Evolutionary conservation across 2,797 vertebrate species (phyloP), one percentile per base, ranked within the genome.

Genomic region (Spheniscus humboldti): DNA sequence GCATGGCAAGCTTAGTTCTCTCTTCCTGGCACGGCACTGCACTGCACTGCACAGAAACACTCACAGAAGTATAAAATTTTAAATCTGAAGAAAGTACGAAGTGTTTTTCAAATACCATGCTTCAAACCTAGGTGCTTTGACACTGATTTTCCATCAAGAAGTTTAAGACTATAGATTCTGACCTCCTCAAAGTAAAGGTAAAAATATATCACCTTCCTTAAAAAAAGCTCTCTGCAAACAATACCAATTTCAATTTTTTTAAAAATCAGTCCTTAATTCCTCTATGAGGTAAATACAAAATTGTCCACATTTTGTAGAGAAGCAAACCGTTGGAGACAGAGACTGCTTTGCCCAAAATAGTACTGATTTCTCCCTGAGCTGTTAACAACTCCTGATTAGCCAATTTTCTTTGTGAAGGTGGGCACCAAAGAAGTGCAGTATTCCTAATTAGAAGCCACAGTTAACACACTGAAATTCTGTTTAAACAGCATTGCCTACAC

Each of bases 341-440:
- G 90, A 94, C 50, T 50, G 48, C 10, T 37, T 92, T 73, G n/a
- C 71, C 52, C 18, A 71, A 95, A 96, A 94, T 86, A 87, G 81
- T 28, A 85, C 47, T 27, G 55, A 64, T 69, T 80, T 74, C 60
- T 92, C 74, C 60, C 63, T 50, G 31, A 94, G 88, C 71, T 89
- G 88, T 91, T 92, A 92, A 82, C 67, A 95, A n/a, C 80, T 87
- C 63, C 71, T 64, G 59, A 85, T 90, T 67, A 95, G 90, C 55
- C 63, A 86, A 91, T 72, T 92, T 37, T 93, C 64, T 64, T 92
- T 67, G 60, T 68, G 89, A 93, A 91, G 83, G 68, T 94, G 75
- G 78, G 67, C 74, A 91, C 33, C 47, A 31, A 83, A 50, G 68
- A 67, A 88, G 52, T 55, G 60, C 56, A 82, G 56, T 85, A 87